Percentiles rank a stretch among this genome's conserved stretches.
phyloP scores from a whole-genome alignment of 2,113 vertebrate species.

The Clinocottus analis region DNA sequence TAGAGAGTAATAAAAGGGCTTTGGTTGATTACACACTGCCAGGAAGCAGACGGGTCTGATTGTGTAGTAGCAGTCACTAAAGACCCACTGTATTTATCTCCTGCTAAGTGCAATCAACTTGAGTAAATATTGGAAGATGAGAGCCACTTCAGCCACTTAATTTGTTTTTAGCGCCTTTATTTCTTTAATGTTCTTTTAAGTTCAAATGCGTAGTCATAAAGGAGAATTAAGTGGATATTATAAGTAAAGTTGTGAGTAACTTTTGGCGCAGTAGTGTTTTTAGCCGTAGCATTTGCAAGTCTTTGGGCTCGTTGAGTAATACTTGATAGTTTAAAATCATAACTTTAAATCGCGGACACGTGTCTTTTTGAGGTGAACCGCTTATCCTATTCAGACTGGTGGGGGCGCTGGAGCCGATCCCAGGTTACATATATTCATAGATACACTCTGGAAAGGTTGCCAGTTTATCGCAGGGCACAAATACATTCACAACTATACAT shows the following conservation, averaged over 20 bases:
- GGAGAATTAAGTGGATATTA: not conserved
- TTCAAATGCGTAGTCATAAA: not conserved
- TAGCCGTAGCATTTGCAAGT: not conserved
- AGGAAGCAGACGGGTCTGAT: constrained; percentile 31
- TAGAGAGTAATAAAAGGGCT: constrained; percentile 15
- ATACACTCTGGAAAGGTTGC: too few species aligned
- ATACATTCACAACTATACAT: too few species aligned
- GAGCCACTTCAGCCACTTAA: not conserved
- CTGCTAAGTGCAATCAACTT: constrained; percentile 4
- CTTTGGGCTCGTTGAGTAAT: not conserved
- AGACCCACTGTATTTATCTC: not conserved
- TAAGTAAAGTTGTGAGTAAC: not conserved
- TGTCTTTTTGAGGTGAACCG: too few species aligned
- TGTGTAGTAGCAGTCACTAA: not conserved
- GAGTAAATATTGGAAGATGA: constrained; percentile 1
- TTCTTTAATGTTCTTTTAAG: not conserved
- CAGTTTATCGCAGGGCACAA: too few species aligned
- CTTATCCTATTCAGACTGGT: too few species aligned
- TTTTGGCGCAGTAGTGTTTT: not conserved
- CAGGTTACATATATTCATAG: too few species aligned
- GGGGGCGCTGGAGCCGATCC: too few species aligned
- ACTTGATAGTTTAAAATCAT: not conserved
- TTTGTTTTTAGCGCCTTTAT: not conserved
- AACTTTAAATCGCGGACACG: too few species aligned
- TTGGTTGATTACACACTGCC: constrained; percentile 34